Percentiles rank a stretch among this genome's conserved stretches.
Conservation (phyloP, 2,113 vertebrate species). For the Aegithalos caudatus region DNA sequence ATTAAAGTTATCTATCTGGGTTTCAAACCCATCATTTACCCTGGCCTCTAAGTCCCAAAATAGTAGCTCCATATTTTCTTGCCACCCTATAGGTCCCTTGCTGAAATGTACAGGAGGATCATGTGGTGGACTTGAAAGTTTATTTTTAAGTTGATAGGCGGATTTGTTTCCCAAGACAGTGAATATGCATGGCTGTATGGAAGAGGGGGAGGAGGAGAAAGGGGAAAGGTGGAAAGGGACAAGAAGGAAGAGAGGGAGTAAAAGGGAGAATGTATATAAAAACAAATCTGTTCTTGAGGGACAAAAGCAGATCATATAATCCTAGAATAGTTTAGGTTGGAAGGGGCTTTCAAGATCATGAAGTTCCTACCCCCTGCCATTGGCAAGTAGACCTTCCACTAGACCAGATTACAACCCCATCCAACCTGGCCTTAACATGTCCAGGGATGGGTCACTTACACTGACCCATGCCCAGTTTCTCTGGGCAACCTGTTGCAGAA, state of each 20-base stretch:
- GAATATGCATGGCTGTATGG: neutral
- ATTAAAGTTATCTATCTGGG: neutral
- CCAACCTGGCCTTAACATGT: neutral
- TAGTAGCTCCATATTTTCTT: fast-evolving
- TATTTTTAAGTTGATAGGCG: neutral
- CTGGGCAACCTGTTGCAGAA: neutral
- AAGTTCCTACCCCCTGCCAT: neutral
- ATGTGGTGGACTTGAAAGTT: neutral
- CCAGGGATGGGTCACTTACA: neutral
- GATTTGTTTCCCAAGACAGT: neutral
- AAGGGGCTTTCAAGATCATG: neutral
- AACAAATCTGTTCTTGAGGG: neutral
- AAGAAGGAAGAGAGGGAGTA: fast-evolving
- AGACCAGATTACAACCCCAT: neutral
- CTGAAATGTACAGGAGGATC: neutral
- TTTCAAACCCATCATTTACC: neutral
- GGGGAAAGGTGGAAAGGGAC: fast-evolving
- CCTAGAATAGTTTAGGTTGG: neutral
- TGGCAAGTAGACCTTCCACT: neutral
- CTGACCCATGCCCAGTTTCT: neutral
- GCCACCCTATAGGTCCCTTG: fast-evolving
- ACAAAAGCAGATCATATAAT: neutral
- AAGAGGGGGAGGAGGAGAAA: neutral
- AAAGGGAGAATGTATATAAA: neutral
- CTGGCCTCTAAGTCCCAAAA: neutral